Conservation (phyloP, 2,797 vertebrate species). For the Melanitta fusca region DNA sequence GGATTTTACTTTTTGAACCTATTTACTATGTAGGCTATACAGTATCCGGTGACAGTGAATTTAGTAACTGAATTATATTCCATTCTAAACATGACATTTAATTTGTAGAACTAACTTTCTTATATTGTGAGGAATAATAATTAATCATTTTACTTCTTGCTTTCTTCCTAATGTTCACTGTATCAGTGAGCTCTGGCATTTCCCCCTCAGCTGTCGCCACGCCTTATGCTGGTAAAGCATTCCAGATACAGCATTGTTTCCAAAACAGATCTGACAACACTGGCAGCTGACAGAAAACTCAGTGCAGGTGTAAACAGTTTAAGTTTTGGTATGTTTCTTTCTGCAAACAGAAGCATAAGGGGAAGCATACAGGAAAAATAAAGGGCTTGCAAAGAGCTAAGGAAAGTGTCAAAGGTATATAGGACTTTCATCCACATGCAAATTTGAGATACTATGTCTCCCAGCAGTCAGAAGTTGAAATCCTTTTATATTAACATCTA, state of each 20-base stretch:
- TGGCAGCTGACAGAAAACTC: neutral
- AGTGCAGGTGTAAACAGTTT: neutral
- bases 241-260: neutral
- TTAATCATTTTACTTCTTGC: neutral
- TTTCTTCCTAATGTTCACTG: neutral
- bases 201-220: neutral
- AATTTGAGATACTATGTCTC: neutral
- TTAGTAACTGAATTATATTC: neutral
- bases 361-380: neutral
- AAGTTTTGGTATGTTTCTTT: neutral
- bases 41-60: neutral
- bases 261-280: neutral
- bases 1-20: neutral
- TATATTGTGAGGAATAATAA: neutral
- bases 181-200: neutral
- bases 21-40: fast-evolving
- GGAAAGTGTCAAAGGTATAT: fast-evolving
- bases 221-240: neutral
- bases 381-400: neutral
- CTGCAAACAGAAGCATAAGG: neutral
- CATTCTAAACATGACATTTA: neutral
- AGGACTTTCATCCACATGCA: neutral
- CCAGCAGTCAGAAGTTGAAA: neutral
- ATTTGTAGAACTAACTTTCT: neutral
- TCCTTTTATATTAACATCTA: neutral